Percentiles rank a stretch among this genome's conserved stretches.
Evolutionary conservation across 2,888 invertebrate genomes (phyloP).

Genomic region (Protonemura montana): DNA sequence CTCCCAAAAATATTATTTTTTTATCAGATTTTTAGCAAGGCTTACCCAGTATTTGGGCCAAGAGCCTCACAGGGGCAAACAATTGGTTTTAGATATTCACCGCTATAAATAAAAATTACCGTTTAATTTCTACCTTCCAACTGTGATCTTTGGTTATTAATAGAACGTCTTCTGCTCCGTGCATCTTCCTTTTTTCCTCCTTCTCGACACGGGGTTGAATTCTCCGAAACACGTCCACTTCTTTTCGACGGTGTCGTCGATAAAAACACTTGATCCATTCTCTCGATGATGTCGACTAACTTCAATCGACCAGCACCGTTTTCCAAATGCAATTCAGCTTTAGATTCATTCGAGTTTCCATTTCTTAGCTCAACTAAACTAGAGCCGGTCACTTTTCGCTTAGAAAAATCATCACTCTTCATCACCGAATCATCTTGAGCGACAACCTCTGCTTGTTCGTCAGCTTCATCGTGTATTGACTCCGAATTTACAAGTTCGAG

Average conservation of each 20-base stretch:
- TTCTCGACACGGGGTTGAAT: neutral
- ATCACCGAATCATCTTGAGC: neutral
- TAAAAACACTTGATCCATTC: slow-evolving; percentile 46
- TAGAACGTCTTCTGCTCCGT: neutral
- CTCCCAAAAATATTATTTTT: no score
- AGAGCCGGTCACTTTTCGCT: neutral
- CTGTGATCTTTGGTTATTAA: neutral
- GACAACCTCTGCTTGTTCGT: neutral
- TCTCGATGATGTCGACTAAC: slow-evolving; percentile 45
- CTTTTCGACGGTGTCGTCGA: slow-evolving; percentile 22
- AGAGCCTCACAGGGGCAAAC: no score
- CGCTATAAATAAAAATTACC: no score
- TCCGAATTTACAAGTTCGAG: no score
- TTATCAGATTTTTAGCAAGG: no score
- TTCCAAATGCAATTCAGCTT: neutral
- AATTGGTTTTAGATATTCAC: no score
- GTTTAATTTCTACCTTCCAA: neutral
- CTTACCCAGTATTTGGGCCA: no score
- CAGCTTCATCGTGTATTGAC: neutral
- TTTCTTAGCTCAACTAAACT: neutral
- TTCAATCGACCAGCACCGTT: neutral
- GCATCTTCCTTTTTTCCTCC: neutral
- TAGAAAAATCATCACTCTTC: neutral
- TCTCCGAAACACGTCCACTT: neutral
- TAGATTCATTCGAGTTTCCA: neutral